phyloP scores from a whole-genome alignment of 1,140 invertebrate genomes.

The Leptoteleia sp. region DNA sequence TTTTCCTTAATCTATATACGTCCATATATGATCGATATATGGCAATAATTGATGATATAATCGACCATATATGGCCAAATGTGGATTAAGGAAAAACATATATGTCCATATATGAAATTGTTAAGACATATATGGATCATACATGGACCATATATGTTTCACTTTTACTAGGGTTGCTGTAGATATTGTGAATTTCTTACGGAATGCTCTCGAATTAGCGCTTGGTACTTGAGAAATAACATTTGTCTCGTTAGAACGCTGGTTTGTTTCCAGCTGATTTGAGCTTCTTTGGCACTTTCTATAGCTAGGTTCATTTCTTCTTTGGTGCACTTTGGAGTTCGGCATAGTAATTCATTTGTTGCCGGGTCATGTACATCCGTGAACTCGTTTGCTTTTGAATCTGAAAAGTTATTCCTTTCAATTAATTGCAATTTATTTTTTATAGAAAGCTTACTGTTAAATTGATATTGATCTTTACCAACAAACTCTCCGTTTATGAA shows the following conservation, averaged over 20 bases:
- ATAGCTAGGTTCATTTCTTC: conserved; percentile 96
- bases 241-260: conserved; percentile 97
- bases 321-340: conserved; percentile 95
- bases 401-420: conserved; percentile 73
- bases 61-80: too few species aligned
- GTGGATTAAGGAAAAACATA: too few species aligned
- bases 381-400: conserved; percentile 95
- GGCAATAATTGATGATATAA: too few species aligned
- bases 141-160: too few species aligned
- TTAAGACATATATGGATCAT: too few species aligned
- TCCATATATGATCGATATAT: too few species aligned
- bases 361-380: conserved; percentile 97
- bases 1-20: too few species aligned
- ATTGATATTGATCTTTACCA: conserved; percentile 67
- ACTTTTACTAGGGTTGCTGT: too few species aligned
- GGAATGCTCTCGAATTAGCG: conserved; percentile 89
- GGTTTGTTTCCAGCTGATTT: conserved; percentile 92
- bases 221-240: conserved; percentile 95
- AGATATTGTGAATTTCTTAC: conserved; percentile 76
- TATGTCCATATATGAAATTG: too few species aligned
- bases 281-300: conserved; percentile 91
- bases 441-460: background rate
- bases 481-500: conserved; percentile 98
- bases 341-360: conserved; percentile 90
- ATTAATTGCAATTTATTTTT: background rate